phyloP scores from a whole-genome alignment of 2,113 vertebrate species.

The Tragelaphus buxtoni region DNA sequence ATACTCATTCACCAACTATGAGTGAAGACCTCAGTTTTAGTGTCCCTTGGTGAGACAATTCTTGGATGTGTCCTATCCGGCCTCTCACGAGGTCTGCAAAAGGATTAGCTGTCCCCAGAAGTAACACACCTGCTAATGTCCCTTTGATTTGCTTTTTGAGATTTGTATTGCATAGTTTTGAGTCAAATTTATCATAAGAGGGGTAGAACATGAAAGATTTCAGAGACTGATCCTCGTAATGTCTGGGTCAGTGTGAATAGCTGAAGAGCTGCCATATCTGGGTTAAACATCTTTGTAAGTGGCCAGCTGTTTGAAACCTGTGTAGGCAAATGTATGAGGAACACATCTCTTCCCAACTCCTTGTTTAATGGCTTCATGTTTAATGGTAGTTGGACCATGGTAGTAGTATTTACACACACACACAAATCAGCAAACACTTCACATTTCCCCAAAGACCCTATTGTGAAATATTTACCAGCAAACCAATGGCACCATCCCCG shows the following conservation, averaged over 20 bases:
- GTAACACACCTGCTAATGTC: not conserved
- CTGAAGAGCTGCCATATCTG: not conserved
- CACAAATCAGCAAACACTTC: not conserved
- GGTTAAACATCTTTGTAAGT: not conserved
- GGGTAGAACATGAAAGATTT: not conserved
- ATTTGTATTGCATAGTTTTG: not conserved
- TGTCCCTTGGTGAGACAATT: not conserved
- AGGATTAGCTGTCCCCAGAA: not conserved
- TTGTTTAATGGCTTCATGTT: not conserved
- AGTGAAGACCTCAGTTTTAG: not conserved
- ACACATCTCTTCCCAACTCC: not conserved
- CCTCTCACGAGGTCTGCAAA: not conserved
- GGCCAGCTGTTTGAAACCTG: not conserved
- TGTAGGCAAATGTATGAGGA: not conserved
- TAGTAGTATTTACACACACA: not conserved
- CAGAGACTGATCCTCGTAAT: not conserved
- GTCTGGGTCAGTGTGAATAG: not conserved
- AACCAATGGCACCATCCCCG: not conserved
- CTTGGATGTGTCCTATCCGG: not conserved
- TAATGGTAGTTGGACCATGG: not conserved
- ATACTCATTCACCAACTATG: not conserved
- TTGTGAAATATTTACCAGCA: not conserved
- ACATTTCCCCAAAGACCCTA: not conserved
- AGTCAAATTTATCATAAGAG: not conserved
- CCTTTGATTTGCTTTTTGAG: not conserved